Base-by-base conservation (phyloP, 2,888 invertebrate species). In the Ectemnius continuus region DNA sequence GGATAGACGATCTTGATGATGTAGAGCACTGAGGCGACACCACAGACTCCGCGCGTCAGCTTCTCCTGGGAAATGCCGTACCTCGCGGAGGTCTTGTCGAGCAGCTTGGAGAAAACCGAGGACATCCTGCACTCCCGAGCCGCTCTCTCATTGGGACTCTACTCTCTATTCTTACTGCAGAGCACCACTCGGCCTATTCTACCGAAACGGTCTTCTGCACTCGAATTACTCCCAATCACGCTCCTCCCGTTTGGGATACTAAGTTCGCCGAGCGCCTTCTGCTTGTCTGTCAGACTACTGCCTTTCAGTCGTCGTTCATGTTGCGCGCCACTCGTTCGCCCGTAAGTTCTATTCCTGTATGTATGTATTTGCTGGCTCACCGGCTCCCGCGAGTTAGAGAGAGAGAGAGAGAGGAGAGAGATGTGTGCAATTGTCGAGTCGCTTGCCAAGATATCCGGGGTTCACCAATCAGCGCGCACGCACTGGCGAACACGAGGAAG, bases 1-100 rank as follows among this genome's bases (percentile, higher is more conserved):
- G 95, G 95, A 87, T 94, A 94, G 20, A 93, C 93, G 23, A 95
- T 84, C 89, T 94, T 94, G 23, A 94, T 88, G 0, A 93, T 92
- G 86, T 95, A 94, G 1, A 93, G 91, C 59, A 92, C 90, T 20
- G 94, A 89, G 5, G 93, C 93, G 5, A 92, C 92, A 4, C 93
- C 93, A 47, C 94, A 92, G 58, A 95, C 88, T 2, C 93, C 93
- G 67, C 93, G 93, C n/a, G 94, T 93, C 61, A 95, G 87, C 67
- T 92, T 91, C 61, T 93, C 92, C 79, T 92, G 93, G 16, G 92
- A 92, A 16, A 94, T 91, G 63, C 93, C 93, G 80, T 92, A 92
- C 82, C 93, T 93, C 67, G 91, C 90, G 58, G 94, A 92, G 69
- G 93, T 92, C 78, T 92, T 92, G 84, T 93, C 92, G 73, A 95